Evolutionary conservation across 2,888 invertebrate species (phyloP), one percentile per base, ranked within the genome.

Genomic region (Aplocera efformata): DNA sequence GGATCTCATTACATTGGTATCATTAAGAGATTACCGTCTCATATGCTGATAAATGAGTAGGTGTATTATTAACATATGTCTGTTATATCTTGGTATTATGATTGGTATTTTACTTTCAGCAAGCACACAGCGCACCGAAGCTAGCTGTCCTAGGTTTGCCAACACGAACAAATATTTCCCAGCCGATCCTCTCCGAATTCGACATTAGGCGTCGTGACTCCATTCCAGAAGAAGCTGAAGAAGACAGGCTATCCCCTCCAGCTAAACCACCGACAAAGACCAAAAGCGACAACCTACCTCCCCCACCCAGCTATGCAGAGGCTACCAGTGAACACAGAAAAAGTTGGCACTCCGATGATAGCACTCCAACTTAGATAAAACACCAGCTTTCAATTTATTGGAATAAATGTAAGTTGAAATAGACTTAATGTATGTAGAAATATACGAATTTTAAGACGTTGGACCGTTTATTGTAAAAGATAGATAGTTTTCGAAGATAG

Each of bases 41-140:
- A n/a, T n/a, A n/a, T n/a, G n/a, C n/a, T n/a, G n/a, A n/a, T n/a
- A n/a, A n/a, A n/a, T n/a, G n/a, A n/a, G n/a, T n/a, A n/a, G n/a
- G n/a, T n/a, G n/a, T n/a, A n/a, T n/a, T n/a, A n/a, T n/a, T n/a
- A n/a, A n/a, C n/a, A n/a, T n/a, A n/a, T n/a, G n/a, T n/a, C n/a
- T n/a, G n/a, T n/a, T n/a, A n/a, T n/a, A n/a, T n/a, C 13, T 17
- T 17, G 13, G 13, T 3, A 3, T 17, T 17, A 17, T 29, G 33
- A 8, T 21, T 22, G 7, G 3, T 9, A n/a, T 23, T 20, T 37
- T 9, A 13, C 50, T 76, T 74, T 9, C 70, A 89, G 89, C 84
- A 91, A 65, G 90, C 91, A 39, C 90, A 91, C 73, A 91, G 91
- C 64, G 91, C 91, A 6, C 91, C 91, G 21, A 91, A 91, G 68